Conservation (phyloP, 2,888 invertebrate genomes). For the Heliconius hortense region DNA sequence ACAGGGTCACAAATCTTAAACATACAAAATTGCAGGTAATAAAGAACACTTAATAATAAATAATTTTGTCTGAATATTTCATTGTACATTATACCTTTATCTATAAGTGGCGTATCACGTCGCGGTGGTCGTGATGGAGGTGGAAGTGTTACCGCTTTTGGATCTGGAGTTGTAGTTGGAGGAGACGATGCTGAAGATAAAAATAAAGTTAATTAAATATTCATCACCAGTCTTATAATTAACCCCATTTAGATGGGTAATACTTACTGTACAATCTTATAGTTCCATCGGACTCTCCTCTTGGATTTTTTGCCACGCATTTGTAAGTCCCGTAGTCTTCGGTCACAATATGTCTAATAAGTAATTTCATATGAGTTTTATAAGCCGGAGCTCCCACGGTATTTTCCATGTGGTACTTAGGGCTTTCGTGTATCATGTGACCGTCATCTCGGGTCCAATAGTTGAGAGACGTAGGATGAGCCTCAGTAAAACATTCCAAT, state of each 20-base stretch:
- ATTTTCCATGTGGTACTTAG: slow-evolving; percentile 90
- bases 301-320: slow-evolving; percentile 93
- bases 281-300: slow-evolving; percentile 94
- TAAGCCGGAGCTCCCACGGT: slow-evolving; percentile 86
- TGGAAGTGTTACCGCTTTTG: slow-evolving; percentile 82
- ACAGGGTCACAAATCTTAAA: not conserved
- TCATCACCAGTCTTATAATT: no score
- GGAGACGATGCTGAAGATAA: slow-evolving; percentile 86
- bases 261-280: slow-evolving; percentile 94
- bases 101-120: slow-evolving; percentile 69
- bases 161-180: slow-evolving; percentile 90
- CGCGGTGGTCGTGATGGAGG: slow-evolving; percentile 73
- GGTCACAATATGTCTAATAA: slow-evolving; percentile 88
- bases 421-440: slow-evolving; percentile 93
- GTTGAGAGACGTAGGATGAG: slow-evolving; percentile 94
- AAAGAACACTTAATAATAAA: not conserved
- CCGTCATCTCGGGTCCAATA: slow-evolving; percentile 95
- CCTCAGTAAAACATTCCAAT: slow-evolving; percentile 94
- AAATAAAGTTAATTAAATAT: slow-evolving; percentile 1
- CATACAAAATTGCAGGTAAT: not conserved
- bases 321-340: slow-evolving; percentile 94
- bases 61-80: not conserved
- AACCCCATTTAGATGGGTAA: not conserved
- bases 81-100: slow-evolving; percentile 65
- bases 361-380: slow-evolving; percentile 93